Percentiles rank a stretch among this genome's conserved stretches.
phyloP scores from a whole-genome alignment of 2,113 vertebrate species.

The Melanocharis versteri region DNA sequence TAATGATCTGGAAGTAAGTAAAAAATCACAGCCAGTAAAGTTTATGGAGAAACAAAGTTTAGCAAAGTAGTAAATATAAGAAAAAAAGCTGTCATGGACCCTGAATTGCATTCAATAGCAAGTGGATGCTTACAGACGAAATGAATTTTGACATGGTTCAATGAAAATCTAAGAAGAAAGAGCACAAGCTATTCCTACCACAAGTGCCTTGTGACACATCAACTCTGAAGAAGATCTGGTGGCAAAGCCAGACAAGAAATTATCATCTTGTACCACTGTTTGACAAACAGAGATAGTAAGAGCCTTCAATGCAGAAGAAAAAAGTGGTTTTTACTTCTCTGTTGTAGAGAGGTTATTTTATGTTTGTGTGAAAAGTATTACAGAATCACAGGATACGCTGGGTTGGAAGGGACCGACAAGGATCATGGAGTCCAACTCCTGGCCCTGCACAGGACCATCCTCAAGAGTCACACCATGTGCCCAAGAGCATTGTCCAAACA shows the following conservation, averaged over 20 bases:
- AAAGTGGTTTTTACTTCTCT: background rate
- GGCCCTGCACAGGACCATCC: background rate
- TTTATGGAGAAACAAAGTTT: conserved; percentile 10
- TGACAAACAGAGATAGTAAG: background rate
- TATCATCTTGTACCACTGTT: background rate
- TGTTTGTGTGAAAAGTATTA: background rate
- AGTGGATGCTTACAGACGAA: background rate
- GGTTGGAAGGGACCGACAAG: background rate
- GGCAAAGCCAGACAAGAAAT: background rate
- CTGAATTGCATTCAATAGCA: background rate
- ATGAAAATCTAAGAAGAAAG: background rate
- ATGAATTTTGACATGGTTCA: background rate
- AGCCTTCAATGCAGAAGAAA: background rate
- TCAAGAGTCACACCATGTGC: background rate
- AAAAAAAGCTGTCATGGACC: background rate
- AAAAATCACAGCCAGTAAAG: conserved; percentile 9
- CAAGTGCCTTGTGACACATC: background rate
- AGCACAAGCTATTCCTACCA: background rate
- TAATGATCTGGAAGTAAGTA: conserved; percentile 34
- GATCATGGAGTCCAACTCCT: background rate
- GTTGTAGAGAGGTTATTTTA: background rate
- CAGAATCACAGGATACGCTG: background rate
- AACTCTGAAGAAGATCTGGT: background rate
- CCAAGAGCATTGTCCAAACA: fast-evolving
- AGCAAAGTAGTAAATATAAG: background rate